These are phyloP conservation scores for Clinocottus analis DNA, from an alignment of 2,113 vertebrate genomes.

Conservation along the genomic window DNA sequence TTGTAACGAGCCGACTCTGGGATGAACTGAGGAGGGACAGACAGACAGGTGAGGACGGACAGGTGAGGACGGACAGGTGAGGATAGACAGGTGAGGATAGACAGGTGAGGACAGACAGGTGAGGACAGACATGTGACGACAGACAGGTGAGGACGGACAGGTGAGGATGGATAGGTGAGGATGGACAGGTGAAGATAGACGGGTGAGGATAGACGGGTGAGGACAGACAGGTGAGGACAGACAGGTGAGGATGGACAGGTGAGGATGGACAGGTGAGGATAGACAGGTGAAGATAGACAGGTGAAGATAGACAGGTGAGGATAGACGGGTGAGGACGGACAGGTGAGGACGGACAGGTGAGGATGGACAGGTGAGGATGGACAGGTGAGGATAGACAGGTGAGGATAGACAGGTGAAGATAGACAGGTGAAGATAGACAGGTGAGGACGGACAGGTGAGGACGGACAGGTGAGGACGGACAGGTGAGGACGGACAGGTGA, in stretches of 20 bases:
- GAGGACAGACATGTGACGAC: background rate
- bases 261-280: conserved; percentile 3
- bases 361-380: background rate
- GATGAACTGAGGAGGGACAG: conserved; percentile 90
- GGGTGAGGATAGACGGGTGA: background rate
- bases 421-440: background rate
- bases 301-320: background rate
- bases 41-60: background rate
- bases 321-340: background rate
- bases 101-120: background rate
- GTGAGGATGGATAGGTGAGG: background rate
- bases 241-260: background rate
- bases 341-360: background rate
- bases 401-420: background rate
- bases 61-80: conserved; percentile 3
- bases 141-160: background rate
- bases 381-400: too few species aligned
- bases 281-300: too few species aligned
- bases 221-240: background rate
- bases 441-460: too few species aligned
- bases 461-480: too few species aligned
- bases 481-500: background rate
- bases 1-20: conserved; percentile 93
- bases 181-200: too few species aligned
- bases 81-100: too few species aligned